Evolutionary conservation across 2,797 vertebrate genomes (phyloP).

Genomic region (Myotis vivesi): DNA sequence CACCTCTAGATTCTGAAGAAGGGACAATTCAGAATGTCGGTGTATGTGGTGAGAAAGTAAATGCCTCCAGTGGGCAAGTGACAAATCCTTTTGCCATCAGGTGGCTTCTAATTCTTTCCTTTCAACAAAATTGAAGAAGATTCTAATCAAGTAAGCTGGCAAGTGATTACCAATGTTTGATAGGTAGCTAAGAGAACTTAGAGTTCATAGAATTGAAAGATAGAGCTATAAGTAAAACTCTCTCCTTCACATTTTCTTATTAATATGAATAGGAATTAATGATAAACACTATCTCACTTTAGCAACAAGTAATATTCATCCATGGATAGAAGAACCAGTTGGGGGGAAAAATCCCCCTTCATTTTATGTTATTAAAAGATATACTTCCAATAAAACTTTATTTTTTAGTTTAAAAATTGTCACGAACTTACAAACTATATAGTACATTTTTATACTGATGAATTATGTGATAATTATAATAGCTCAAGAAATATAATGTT

Average conservation of each 20-base stretch:
- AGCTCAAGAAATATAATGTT: background rate
- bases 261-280: constrained; percentile 14
- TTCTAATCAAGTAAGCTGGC: background rate
- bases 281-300: background rate
- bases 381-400: background rate
- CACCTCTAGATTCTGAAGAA: background rate
- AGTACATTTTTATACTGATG: background rate
- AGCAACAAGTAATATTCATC: background rate
- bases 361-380: background rate
- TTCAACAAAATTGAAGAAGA: constrained; percentile 9
- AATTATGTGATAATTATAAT: background rate
- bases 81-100: background rate
- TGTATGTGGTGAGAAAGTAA: background rate
- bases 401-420: constrained; percentile 34
- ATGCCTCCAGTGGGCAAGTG: background rate
- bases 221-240: background rate
- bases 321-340: background rate
- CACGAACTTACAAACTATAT: background rate
- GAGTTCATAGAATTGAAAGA: background rate
- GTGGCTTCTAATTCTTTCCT: background rate
- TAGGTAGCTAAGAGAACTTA: background rate
- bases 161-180: background rate
- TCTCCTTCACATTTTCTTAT: background rate
- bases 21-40: background rate
- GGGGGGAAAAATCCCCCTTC: background rate